Evolutionary conservation across 2,888 invertebrate genomes (phyloP), one percentile per base, ranked within the genome.

Genomic region (Unio delphinus): DNA sequence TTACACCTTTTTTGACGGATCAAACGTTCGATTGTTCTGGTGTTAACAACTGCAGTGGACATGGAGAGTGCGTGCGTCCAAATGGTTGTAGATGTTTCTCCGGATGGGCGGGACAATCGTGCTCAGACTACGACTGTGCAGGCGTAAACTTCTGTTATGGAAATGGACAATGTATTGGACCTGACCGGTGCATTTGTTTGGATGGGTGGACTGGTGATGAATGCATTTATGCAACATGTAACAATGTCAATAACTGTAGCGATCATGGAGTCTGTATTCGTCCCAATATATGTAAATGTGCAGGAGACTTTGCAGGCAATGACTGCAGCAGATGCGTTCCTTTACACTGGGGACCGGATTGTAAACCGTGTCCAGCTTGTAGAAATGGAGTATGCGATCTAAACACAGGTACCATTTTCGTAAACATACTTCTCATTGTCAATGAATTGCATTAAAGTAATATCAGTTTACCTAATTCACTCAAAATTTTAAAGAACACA

Each of bases 301-400:
- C 66, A 30, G 54, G 17, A 4, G 56, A 45, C 17, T 64, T 30
- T 59, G 26, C 34, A 65, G 55, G 67, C 55, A 17, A 7, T 20
- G n/a, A 65, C 45, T 75, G 75, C 64, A 55, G 61, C 6, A n/a
- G 55, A 2, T 75, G 75, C 68, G 45, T 68, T 5, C 55, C 58
- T 5, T 59, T 63, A 26, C 68, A 65, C 58, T 72, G 74, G 69
- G 74, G 72, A 54, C 67, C 61, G 17, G 59, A 69, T 8, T 80
- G 79, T 63, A 55, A 65, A 28, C 70, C 74, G 0, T 80, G 78
- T 69, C 78, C 78, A 15, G 34, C 58, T 18, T 78, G 78, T 65
- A 58, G 60, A 60, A 67, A 80, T 61, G 80, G 80, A 28, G n/a
- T 55, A 17, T 80, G 80, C 63, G 58, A 74, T 55, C 45, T 64